Base-by-base conservation (phyloP, 2,797 vertebrate genomes). In the Labroides dimidiatus region DNA sequence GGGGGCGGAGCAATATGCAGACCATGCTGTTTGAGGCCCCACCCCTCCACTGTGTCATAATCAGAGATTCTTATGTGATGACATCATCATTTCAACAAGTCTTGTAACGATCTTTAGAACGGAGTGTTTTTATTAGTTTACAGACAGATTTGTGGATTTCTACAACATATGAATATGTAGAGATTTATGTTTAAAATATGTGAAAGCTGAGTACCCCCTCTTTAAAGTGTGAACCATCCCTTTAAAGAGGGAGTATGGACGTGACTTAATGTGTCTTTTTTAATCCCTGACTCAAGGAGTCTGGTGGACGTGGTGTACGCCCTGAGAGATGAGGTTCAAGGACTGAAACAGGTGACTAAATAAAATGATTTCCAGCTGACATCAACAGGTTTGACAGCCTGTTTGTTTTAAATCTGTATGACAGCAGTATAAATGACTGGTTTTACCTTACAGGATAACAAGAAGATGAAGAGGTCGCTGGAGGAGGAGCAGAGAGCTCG, bases 231-330 rank as follows among this genome's bases (percentile, higher is more conserved):
- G 30, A 33, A 8, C 30, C 30, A 4, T 7, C 7, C 7, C 30
- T 33, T 33, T 33, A 33, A 33, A 33, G 30, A 1, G 30, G 5
- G 30, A 8, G 11, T 23, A 33, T 56, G 47, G 14, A 7, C 23
- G 19, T 53, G 37, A 20, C 21, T n/a, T 47, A 16, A 51, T 60
- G 11, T 42, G 10, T 62, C 68, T 16, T 72, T 69, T 7, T 23
- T 67, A 43, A 78, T 44, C 58, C 84, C 93, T 64, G n/a, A 81
- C 93, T 67, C 16, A 82, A 99, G 98, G 95, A 98, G 96, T 86
- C 94, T 99, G 69, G 97, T 99, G 80, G 98, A 99, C 76, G 97
- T 97, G 1, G 97, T 99, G 23, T 99, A 99, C 52, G 97, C 96
- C 10, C 89, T 99, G 75, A 97, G 96, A 88, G 98, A 99, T 70